Evolutionary conservation across 2,797 vertebrate genomes (phyloP), one percentile per base, ranked within the genome.

Genomic region (Macrochelys suwanniensis): DNA sequence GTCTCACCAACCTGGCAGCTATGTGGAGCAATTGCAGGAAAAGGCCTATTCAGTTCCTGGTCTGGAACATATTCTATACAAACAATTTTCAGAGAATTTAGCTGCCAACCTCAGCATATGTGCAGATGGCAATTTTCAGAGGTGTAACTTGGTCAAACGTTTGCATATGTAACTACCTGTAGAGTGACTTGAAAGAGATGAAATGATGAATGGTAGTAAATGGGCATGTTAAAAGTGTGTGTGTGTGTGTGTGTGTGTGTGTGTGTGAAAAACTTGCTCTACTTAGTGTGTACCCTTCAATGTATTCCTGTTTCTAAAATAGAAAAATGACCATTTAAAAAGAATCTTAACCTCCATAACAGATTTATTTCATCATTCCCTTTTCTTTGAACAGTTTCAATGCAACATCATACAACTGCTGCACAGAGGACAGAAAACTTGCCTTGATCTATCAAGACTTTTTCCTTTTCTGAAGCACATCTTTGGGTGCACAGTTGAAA

Each of bases 391-490:
- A 98, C 97, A 85, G 95, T 90, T 94, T 97, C 89, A 97, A 93
- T 93, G 97, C 97, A 97, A 98, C 97, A 96, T 97, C 93, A 17
- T 97, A 98, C 96, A 97, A 97, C 97, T 98, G 96, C 97, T 98
- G 94, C 97, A 96, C 96, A 28, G 95, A 97, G 94, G 96, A 98
- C 98, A 98, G 97, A 89, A 98, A 98, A 97, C 98, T 99, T 92
- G 96, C 98, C 97, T 98, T 97, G 88, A 98, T 98, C 95, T 98
- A 84, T 98, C 97, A 92, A 98, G 97, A 84, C 98, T 98, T 96
- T 98, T 96, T 98, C 98, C 96, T 98, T 99, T 98, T 98, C 98
- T 71, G 98, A 98, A 94, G 97, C 98, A 50, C 97, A 97, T 23
- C 97, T 97, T 97, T 99, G 97, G 97, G 95, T 97, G 96, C 97